Percentiles rank a stretch among this genome's conserved stretches.
These are phyloP conservation scores for Aphodius granarius DNA, from an alignment of 2,888 invertebrate genomes.

Conservation along the genomic window DNA sequence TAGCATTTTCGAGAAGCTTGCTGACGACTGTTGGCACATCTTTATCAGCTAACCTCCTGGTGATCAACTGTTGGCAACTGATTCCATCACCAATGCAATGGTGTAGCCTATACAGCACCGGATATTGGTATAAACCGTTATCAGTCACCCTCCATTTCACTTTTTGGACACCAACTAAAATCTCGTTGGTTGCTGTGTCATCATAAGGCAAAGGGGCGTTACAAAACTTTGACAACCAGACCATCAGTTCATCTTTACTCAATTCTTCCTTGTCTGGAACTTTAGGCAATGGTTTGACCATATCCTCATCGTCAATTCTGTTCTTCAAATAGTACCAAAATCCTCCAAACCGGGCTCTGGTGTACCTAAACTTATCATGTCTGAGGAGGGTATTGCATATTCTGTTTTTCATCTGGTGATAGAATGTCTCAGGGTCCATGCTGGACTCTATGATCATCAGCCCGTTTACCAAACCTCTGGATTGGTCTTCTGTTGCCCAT, in stretches of 20 bases:
- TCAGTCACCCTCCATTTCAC: conserved; percentile 10
- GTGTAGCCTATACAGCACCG: conserved; percentile 14
- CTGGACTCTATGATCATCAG: conserved; percentile 13
- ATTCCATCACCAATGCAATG: conserved; percentile 20
- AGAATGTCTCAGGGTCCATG: conserved; percentile 9
- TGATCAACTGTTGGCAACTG: conserved; percentile 9
- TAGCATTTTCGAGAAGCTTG: background rate
- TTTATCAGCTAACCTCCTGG: conserved; percentile 6
- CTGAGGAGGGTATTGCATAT: conserved; percentile 7
- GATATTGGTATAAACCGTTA: conserved; percentile 10
- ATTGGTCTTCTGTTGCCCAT: conserved; percentile 17
- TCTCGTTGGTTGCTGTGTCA: conserved; percentile 15
- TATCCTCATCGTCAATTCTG: conserved; percentile 2
- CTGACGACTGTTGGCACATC: background rate
- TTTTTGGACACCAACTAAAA: conserved; percentile 11
- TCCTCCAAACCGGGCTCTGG: conserved; percentile 3
- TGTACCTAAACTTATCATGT: conserved; percentile 11
- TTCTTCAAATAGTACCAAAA: conserved; percentile 13
- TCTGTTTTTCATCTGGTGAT: conserved; percentile 6
- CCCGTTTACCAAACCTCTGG: conserved; percentile 15
- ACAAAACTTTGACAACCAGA: conserved; percentile 10
- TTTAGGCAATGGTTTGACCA: background rate
- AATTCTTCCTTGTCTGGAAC: conserved; percentile 7
- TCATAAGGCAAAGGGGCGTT: conserved; percentile 9
- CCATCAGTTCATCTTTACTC: conserved; percentile 6